phyloP scores from a whole-genome alignment of 2,888 invertebrate species.

The Hirtodrosophila alboralis region DNA sequence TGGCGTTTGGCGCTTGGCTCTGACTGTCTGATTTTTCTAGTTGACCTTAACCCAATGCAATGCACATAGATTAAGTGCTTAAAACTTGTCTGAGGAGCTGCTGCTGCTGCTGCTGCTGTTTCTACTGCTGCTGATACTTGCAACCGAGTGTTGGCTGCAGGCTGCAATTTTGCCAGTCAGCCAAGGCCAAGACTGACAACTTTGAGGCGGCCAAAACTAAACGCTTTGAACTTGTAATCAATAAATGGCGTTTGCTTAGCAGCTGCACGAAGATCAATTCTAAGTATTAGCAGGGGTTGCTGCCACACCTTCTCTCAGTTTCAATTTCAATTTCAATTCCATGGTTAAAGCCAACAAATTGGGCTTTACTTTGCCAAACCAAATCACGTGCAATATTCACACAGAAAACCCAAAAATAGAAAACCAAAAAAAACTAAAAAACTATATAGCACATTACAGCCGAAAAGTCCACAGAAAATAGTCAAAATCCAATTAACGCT shows the following conservation, averaged over 20 bases:
- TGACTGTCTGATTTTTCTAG: slow-evolving; percentile 72
- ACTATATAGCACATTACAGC: too few species aligned
- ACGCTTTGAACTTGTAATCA: slow-evolving; percentile 76
- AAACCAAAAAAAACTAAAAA: slow-evolving; percentile 24
- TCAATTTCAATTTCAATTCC: slow-evolving; percentile 41
- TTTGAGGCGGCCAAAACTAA: slow-evolving; percentile 71
- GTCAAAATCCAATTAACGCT: slow-evolving; percentile 69
- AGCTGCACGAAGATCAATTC: slow-evolving; percentile 62
- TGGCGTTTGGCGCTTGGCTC: slow-evolving; percentile 39
- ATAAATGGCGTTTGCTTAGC: slow-evolving; percentile 64
- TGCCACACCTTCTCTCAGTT: neutral
- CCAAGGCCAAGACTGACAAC: slow-evolving; percentile 72
- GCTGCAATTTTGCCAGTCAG: slow-evolving; percentile 70
- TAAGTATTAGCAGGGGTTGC: neutral
- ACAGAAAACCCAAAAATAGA: slow-evolving; percentile 38
- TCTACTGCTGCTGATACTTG: slow-evolving; percentile 12
- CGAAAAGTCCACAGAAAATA: slow-evolving; percentile 12
- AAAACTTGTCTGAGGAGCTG: slow-evolving; percentile 62
- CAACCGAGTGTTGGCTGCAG: slow-evolving; percentile 34
- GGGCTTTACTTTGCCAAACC: slow-evolving; percentile 20
- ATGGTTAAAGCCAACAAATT: slow-evolving; percentile 45
- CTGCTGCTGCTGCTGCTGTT: slow-evolving; percentile 9
- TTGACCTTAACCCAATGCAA: slow-evolving; percentile 82
- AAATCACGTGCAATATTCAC: slow-evolving; percentile 51
- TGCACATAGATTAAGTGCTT: slow-evolving; percentile 72